Conservation (phyloP, 2,113 vertebrate genomes). For the Cynopterus brachyotis region DNA sequence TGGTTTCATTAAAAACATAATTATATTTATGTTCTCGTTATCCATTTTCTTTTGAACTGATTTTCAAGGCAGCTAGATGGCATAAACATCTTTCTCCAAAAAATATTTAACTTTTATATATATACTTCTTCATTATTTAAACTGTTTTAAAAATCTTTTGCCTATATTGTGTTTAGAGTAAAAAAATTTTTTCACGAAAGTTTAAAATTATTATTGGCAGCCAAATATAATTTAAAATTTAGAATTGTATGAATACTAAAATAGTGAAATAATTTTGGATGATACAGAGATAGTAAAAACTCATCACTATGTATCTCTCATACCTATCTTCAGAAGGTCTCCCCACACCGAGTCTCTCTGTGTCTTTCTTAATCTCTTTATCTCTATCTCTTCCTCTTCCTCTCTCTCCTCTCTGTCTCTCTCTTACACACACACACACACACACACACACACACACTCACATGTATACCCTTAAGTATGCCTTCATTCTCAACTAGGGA, state of each 20-base stretch:
- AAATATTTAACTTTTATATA: neutral
- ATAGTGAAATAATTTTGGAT: neutral
- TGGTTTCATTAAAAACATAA: neutral
- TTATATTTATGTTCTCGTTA: neutral
- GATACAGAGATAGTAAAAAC: neutral
- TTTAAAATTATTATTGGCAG: neutral
- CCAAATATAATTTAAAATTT: neutral
- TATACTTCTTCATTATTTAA: neutral
- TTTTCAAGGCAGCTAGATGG: neutral
- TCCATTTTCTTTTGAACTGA: neutral
- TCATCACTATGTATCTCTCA: neutral
- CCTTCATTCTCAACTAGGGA: neutral
- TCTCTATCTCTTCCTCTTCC: neutral
- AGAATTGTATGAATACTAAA: neutral
- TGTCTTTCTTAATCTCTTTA: neutral
- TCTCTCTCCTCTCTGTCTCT: neutral
- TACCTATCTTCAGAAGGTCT: neutral
- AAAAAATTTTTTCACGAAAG: neutral
- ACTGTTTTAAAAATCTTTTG: neutral
- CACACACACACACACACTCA: neutral
- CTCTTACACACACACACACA: neutral
- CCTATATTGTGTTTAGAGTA: neutral
- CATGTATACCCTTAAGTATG: neutral
- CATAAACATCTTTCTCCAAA: neutral
- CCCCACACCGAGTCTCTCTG: neutral